A percentile compares a stretch with the other conserved stretches of the same genome.
These are phyloP conservation scores for Ophraella communa DNA, from an alignment of 2,888 invertebrate species.

Conservation along the genomic window DNA sequence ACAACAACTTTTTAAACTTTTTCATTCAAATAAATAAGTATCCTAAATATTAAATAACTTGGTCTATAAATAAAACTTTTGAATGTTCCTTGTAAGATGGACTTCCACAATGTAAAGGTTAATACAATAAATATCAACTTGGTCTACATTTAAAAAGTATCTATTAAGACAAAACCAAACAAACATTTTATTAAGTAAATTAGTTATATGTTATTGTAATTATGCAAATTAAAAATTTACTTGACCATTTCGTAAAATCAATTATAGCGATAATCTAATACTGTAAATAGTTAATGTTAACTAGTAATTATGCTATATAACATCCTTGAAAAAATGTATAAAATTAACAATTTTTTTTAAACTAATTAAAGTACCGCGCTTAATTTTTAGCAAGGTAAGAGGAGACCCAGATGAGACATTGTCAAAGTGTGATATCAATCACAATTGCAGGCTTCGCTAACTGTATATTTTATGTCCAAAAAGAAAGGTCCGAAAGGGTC, in stretches of 20 bases:
- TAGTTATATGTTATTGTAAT: too few species aligned
- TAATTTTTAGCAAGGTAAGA: neutral
- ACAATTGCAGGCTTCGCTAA: neutral
- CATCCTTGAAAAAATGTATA: neutral
- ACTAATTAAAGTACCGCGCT: neutral
- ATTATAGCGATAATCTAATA: neutral
- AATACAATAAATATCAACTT: too few species aligned
- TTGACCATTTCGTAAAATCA: neutral
- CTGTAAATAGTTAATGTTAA: neutral
- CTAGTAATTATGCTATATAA: neutral
- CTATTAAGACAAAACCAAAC: too few species aligned
- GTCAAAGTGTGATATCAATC: slow-evolving; percentile 6
- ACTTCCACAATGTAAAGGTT: too few species aligned
- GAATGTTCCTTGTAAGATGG: too few species aligned
- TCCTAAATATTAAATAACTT: too few species aligned
- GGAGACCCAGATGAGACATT: neutral
- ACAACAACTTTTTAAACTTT: too few species aligned
- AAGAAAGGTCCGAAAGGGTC: slow-evolving; percentile 26
- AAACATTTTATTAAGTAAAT: too few species aligned
- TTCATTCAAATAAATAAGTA: too few species aligned
- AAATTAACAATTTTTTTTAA: neutral
- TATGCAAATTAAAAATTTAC: neutral
- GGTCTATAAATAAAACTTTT: too few species aligned
- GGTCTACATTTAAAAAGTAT: too few species aligned
- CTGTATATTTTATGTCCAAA: slow-evolving; percentile 8